Conservation (phyloP, 2,113 vertebrate species). For the Cololabis saira region DNA sequence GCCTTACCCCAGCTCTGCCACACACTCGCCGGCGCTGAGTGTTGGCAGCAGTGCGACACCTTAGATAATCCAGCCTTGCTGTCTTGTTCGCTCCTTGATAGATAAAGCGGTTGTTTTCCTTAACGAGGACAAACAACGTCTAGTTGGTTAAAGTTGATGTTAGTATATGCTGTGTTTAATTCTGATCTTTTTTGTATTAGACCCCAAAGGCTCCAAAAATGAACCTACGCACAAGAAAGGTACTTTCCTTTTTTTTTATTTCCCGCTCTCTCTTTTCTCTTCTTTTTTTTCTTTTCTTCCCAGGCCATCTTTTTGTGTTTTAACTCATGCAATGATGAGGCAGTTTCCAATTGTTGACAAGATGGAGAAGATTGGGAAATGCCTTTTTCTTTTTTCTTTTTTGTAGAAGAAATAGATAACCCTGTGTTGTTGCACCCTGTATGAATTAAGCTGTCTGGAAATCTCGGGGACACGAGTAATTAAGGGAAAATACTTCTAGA, state of each 20-base stretch:
- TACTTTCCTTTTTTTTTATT: constrained; percentile 76
- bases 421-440: constrained; percentile 38
- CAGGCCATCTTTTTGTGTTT: constrained; percentile 45
- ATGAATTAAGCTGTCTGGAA: constrained; percentile 16
- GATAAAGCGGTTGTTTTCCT: constrained; percentile 77
- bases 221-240: constrained; percentile 88
- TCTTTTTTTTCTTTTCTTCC: constrained; percentile 42
- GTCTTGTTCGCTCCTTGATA: constrained; percentile 75
- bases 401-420: constrained; percentile 6
- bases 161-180: constrained; percentile 85
- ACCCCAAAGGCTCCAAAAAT: constrained; percentile 87
- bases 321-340: constrained; percentile 21
- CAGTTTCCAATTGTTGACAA: constrained; percentile 32
- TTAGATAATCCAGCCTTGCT: constrained; percentile 76
- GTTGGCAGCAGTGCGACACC: constrained; percentile 77
- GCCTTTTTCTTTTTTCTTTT: no score
- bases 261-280: constrained; percentile 14
- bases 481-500: background rate
- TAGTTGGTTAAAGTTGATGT: constrained; percentile 72
- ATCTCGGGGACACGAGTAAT: constrained; percentile 9
- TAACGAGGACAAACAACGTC: constrained; percentile 75
- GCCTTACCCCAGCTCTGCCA: constrained; percentile 66
- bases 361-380: constrained; percentile 20
- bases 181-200: constrained; percentile 87
- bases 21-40: constrained; percentile 73